Percentiles rank a stretch among this genome's conserved stretches.
phyloP scores from a whole-genome alignment of 2,888 invertebrate species.

The Pseudococcus longispinus region DNA sequence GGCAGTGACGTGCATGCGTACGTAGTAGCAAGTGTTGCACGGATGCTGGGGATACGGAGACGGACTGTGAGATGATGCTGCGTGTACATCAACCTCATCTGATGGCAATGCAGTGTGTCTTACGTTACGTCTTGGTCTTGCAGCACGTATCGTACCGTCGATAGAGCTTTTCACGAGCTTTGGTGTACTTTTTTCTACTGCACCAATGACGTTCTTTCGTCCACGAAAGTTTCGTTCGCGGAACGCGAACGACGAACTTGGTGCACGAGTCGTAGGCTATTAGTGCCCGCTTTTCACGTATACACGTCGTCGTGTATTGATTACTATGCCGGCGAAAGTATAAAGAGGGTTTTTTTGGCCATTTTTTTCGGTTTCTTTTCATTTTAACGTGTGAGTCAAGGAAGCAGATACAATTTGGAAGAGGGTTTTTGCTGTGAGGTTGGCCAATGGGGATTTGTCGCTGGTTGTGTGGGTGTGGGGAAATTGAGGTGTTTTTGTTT shows the following conservation, averaged over 20 bases:
- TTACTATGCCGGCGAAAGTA: neutral
- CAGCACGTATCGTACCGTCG: neutral
- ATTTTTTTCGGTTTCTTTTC: neutral
- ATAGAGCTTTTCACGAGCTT: neutral
- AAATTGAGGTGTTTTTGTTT: no score
- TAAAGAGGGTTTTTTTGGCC: neutral
- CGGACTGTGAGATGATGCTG: no score
- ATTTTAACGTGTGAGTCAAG: neutral
- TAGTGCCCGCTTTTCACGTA: neutral
- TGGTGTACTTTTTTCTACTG: no score
- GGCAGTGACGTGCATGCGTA: neutral
- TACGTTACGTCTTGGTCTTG: neutral
- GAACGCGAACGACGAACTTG: neutral
- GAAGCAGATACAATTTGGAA: neutral
- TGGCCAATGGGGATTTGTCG: no score
- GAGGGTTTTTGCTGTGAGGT: no score
- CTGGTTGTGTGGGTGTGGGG: no score
- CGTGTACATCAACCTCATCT: no score
- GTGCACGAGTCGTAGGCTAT: neutral
- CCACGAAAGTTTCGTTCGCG: neutral
- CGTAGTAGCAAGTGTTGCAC: constrained; percentile 41
- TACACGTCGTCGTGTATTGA: constrained; percentile 4
- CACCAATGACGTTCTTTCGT: neutral
- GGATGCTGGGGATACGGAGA: constrained; percentile 7
- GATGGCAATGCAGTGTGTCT: no score